These are phyloP conservation scores for Pycnonotus jocosus DNA, from an alignment of 2,113 vertebrate genomes.

Conservation along the genomic window DNA sequence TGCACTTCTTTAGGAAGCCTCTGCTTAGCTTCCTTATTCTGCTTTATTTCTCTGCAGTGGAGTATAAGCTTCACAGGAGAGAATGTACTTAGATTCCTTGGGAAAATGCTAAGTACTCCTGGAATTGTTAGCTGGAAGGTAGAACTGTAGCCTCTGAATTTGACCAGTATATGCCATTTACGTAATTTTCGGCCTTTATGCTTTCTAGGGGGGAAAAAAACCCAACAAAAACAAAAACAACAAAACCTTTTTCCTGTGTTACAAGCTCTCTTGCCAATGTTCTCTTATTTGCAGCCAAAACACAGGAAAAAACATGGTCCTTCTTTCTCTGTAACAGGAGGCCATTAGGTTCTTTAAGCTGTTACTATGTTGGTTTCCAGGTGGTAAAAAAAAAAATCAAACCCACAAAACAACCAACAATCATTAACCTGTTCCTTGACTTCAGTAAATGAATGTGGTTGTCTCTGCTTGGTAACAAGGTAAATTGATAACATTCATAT, in stretches of 20 bases:
- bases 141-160: not conserved
- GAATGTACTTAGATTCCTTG: not conserved
- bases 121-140: not conserved
- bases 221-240: too few relatives aligned
- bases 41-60: not conserved
- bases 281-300: not conserved
- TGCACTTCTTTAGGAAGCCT: not conserved
- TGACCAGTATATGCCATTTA: not conserved
- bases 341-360: not conserved
- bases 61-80: not conserved
- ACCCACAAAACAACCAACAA: not conserved
- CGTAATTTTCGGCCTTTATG: not conserved
- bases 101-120: not conserved
- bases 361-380: not conserved
- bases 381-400: not conserved
- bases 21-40: not conserved
- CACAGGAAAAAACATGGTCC: not conserved
- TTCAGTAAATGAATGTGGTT: not conserved
- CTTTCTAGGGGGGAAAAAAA: not conserved
- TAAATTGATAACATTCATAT: not conserved
- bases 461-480: not conserved
- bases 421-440: not conserved
- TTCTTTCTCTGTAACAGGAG: not conserved
- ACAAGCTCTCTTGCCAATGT: not conserved
- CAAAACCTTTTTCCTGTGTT: not conserved